Conservation (phyloP, 2,113 vertebrate genomes). For the Oxygymnocypris stewartii region DNA sequence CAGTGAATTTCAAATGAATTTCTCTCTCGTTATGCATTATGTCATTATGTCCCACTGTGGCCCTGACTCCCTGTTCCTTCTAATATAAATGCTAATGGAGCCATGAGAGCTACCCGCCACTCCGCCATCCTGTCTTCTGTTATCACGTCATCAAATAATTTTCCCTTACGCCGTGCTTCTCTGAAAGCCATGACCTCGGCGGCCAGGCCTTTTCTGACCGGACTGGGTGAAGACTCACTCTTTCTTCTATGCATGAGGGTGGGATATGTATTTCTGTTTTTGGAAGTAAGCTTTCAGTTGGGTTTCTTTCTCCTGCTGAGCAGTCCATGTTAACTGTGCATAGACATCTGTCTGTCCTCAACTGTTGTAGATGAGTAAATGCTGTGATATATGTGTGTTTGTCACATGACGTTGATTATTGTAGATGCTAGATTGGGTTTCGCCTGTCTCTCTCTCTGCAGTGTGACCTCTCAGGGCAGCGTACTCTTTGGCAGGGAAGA, state of each 20-base stretch:
- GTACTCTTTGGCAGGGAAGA: slow-evolving; percentile 84
- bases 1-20: slow-evolving; percentile 9
- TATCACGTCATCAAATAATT: slow-evolving; percentile 35
- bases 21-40: slow-evolving; percentile 52
- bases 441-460: slow-evolving; percentile 75
- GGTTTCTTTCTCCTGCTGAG: neutral
- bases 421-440: slow-evolving; percentile 53
- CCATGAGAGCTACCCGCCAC: slow-evolving; percentile 28
- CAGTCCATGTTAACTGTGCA: neutral
- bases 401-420: slow-evolving; percentile 22
- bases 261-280: neutral
- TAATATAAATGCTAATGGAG: slow-evolving; percentile 74
- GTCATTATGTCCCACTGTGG: slow-evolving; percentile 61
- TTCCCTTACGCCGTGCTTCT: slow-evolving; percentile 2
- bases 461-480: slow-evolving; percentile 80
- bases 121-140: slow-evolving; percentile 15
- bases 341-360: slow-evolving; percentile 7
- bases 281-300: neutral
- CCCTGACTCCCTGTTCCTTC: slow-evolving; percentile 39
- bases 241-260: neutral
- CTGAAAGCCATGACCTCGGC: neutral
- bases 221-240: slow-evolving; percentile 9
- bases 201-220: neutral
- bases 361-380: slow-evolving; percentile 2
- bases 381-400: slow-evolving; percentile 14